phyloP scores from a whole-genome alignment of 2,113 vertebrate species.

The Neolamprologus modestus region DNA sequence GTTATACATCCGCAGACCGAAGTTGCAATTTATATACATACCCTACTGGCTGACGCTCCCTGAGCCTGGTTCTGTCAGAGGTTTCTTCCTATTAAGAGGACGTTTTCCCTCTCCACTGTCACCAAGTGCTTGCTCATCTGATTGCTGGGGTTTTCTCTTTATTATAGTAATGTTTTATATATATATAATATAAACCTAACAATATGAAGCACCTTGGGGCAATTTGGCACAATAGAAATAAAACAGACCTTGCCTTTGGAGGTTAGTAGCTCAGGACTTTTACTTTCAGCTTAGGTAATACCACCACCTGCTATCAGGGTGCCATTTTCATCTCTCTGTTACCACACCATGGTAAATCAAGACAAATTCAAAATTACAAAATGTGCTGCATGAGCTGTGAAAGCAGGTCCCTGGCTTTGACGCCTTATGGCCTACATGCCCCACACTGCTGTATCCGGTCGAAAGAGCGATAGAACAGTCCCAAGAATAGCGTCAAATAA shows the following conservation, averaged over 20 bases:
- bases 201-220: background rate
- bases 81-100: background rate
- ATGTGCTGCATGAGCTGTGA: conserved; percentile 8
- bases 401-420: conserved; percentile 7
- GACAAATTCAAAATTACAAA: background rate
- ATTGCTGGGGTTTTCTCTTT: background rate
- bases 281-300: background rate
- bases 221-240: background rate
- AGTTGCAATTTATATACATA: no score
- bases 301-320: background rate
- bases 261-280: background rate
- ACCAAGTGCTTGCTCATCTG: background rate
- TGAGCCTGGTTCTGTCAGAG: background rate
- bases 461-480: conserved; percentile 34
- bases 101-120: background rate
- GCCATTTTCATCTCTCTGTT: background rate
- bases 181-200: background rate
- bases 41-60: background rate
- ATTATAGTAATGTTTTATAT: background rate
- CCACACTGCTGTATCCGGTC: conserved; percentile 13
- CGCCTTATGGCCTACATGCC: background rate
- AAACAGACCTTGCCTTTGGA: background rate
- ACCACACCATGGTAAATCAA: background rate
- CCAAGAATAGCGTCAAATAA: conserved; percentile 57
- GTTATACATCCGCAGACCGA: background rate